phyloP scores from a whole-genome alignment of 2,113 vertebrate species.

The Sebastes fasciatus region DNA sequence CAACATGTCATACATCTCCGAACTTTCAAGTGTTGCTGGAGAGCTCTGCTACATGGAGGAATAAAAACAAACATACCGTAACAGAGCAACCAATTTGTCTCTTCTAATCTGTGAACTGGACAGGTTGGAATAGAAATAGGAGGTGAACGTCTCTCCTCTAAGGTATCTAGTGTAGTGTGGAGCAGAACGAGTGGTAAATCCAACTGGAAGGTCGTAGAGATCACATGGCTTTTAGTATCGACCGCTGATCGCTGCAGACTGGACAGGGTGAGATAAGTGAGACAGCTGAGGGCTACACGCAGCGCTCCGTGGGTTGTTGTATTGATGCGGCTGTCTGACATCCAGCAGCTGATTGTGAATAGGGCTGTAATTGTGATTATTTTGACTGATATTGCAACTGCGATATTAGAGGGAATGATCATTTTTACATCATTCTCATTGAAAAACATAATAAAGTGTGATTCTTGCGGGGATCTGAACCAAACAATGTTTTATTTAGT shows the following conservation, averaged over 20 bases:
- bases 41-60: background rate
- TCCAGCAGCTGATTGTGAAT: slow-evolving; percentile 21
- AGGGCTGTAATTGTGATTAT: too few species aligned
- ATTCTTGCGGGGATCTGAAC: background rate
- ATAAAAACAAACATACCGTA: slow-evolving; percentile 34
- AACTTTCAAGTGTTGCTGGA: slow-evolving; percentile 35
- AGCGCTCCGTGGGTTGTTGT: slow-evolving; percentile 17
- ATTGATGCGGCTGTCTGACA: slow-evolving; percentile 40
- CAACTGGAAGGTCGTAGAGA: slow-evolving; percentile 27
- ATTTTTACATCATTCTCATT: too few species aligned
- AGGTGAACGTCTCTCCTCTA: background rate
- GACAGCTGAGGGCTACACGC: background rate
- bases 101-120: background rate
- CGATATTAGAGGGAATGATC: too few species aligned
- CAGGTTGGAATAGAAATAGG: background rate
- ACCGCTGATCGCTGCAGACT: slow-evolving; percentile 37
- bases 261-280: slow-evolving; percentile 43
- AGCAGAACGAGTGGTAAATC: slow-evolving; percentile 9
- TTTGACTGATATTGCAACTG: too few species aligned
- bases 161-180: background rate
- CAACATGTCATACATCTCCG: slow-evolving; percentile 43
- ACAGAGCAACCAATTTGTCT: background rate
- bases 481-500: too few species aligned
- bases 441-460: too few species aligned
- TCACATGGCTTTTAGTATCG: slow-evolving; percentile 42